A percentile compares a stretch with the other conserved stretches of the same genome.
Conservation (phyloP, 2,888 invertebrate genomes). For the Folsomia manolachei region DNA sequence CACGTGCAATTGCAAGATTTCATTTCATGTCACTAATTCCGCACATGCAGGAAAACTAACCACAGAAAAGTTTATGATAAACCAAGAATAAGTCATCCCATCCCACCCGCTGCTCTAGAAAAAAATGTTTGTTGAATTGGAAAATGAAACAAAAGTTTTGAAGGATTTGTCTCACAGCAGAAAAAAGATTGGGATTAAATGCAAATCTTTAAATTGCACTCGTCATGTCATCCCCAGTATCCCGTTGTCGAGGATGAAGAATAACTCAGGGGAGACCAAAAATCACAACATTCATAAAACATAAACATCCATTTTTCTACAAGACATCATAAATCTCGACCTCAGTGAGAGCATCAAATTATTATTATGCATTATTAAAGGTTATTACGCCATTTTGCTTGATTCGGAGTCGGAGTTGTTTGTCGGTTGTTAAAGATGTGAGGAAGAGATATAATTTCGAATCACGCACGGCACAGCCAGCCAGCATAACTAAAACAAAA, state of each 20-base stretch:
- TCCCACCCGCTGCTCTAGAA: constrained; percentile 4
- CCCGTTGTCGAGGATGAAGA: background rate
- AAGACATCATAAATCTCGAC: background rate
- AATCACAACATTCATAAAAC: background rate
- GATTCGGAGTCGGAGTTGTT: background rate
- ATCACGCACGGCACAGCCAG: background rate
- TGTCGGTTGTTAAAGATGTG: background rate
- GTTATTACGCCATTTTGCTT: background rate
- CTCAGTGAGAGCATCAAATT: background rate
- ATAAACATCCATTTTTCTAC: background rate
- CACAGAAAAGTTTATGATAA: background rate
- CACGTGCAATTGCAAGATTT: background rate
- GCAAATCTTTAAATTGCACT: background rate
- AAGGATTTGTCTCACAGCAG: background rate
- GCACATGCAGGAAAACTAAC: background rate
- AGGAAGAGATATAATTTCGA: background rate
- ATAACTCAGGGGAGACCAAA: too few species aligned
- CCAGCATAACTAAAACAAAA: background rate
- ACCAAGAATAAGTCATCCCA: background rate
- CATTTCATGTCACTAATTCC: background rate
- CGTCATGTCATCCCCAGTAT: background rate
- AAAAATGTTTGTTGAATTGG: constrained; percentile 1
- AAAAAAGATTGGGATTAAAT: too few species aligned
- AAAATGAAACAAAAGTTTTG: constrained; percentile 9
- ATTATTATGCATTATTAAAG: constrained; percentile 3